These are phyloP conservation scores for Vanacampus margaritifer DNA, from an alignment of 2,113 vertebrate species.

Conservation along the genomic window DNA sequence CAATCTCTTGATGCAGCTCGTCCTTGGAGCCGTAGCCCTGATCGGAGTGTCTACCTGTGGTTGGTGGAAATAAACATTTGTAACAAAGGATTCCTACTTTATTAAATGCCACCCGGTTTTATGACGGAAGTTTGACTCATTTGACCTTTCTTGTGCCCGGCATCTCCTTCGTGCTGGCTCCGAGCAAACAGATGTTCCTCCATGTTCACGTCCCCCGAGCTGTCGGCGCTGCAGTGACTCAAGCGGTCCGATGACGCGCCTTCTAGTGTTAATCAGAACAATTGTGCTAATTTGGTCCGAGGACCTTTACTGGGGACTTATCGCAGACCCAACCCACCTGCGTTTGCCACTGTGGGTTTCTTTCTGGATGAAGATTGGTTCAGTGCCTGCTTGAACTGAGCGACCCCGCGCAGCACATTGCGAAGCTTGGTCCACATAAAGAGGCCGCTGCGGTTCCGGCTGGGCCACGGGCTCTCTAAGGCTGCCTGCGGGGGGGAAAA, in stretches of 20 bases:
- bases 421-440: conserved; percentile 97
- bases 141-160: conserved; percentile 77
- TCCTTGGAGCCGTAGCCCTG: conserved; percentile 89
- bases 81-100: background rate
- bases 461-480: conserved; percentile 93
- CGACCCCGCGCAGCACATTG: conserved; percentile 83
- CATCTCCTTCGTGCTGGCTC: conserved; percentile 75
- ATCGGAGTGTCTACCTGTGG: conserved; percentile 79
- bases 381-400: conserved; percentile 84
- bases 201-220: conserved; percentile 81
- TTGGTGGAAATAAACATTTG: background rate
- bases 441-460: conserved; percentile 87
- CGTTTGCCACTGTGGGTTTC: conserved; percentile 49
- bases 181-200: conserved; percentile 81
- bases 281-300: background rate
- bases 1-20: conserved; percentile 78
- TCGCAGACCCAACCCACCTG: conserved; percentile 71
- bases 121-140: conserved; percentile 76
- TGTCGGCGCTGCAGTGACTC: conserved; percentile 87
- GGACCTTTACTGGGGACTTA: background rate
- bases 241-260: conserved; percentile 74
- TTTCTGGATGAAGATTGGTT: conserved; percentile 60
- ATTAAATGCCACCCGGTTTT: background rate
- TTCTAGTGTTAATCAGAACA: conserved; percentile 25
- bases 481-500: conserved; percentile 76